Evolutionary conservation across 2,888 invertebrate species (phyloP).

Genomic region (Crepidodera aurea): DNA sequence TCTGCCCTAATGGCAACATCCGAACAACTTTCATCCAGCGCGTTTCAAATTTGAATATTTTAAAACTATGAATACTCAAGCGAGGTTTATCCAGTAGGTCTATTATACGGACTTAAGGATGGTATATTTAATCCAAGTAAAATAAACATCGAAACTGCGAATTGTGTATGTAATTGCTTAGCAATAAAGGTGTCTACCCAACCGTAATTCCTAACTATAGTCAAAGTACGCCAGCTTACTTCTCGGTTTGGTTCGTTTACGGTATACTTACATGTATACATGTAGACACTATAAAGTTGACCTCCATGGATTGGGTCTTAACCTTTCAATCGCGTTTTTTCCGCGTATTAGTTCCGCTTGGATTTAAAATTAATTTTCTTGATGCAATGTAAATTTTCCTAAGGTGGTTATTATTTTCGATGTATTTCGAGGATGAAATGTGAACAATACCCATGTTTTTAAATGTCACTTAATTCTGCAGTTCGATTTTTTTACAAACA

Average conservation of each 20-base stretch:
- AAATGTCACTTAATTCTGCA: no score
- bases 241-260: neutral
- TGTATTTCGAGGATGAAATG: no score
- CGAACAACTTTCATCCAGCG: no score
- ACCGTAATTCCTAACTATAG: constrained; percentile 21
- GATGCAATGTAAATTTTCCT: no score
- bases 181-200: constrained; percentile 15
- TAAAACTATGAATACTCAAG: neutral
- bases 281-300: neutral
- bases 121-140: constrained; percentile 6
- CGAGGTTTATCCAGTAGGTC: neutral
- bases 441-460: no score
- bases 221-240: constrained; percentile 11
- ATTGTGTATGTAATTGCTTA: constrained; percentile 21
- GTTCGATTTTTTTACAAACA: no score
- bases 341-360: neutral
- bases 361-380: no score
- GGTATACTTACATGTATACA: neutral
- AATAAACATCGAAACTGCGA: constrained; percentile 13
- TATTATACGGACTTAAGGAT: neutral
- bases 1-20: no score
- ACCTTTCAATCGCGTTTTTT: neutral
- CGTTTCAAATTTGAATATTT: neutral
- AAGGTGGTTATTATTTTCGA: no score
- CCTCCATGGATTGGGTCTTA: constrained; percentile 11